Evolutionary conservation across 2,888 invertebrate species (phyloP).

Genomic region (Chelonus formosanus): DNA sequence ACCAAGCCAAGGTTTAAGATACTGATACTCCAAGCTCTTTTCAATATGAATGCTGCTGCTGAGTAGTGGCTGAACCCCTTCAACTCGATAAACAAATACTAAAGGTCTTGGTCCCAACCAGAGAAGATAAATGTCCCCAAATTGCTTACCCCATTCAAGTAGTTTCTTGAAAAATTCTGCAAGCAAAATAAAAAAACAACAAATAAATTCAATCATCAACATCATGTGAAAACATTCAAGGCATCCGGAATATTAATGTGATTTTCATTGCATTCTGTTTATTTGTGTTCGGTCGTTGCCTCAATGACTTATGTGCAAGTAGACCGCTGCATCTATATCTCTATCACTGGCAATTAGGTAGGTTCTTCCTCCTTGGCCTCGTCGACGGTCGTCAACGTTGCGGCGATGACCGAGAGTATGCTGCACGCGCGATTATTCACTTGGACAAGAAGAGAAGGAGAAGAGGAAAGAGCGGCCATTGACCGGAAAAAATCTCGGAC

Average conservation of each 20-base stretch:
- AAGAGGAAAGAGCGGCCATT: conserved; percentile 47
- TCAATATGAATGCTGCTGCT: conserved; percentile 60
- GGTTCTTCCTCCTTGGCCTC: conserved; percentile 28
- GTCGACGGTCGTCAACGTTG: conserved; percentile 28
- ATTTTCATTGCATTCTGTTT: conserved; percentile 10
- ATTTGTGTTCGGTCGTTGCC: conserved; percentile 32
- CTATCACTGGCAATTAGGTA: conserved; percentile 35
- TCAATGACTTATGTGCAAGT: conserved; percentile 23
- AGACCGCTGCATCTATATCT: conserved; percentile 25
- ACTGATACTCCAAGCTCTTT: conserved; percentile 61
- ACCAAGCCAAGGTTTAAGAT: conserved; percentile 60
- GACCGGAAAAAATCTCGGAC: conserved; percentile 48
- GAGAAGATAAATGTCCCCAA: conserved; percentile 57
- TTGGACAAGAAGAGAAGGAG: conserved; percentile 20
- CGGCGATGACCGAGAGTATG: conserved; percentile 25
- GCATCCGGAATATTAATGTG: no score
- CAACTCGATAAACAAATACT: conserved; percentile 57
- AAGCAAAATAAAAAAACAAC: conserved; percentile 29
- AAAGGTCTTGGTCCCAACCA: conserved; percentile 62
- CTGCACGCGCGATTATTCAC: conserved; percentile 30
- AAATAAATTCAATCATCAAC: neutral
- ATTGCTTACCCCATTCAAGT: conserved; percentile 52
- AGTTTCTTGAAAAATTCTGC: conserved; percentile 60
- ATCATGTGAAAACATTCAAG: no score
- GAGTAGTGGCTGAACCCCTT: conserved; percentile 58